Evolutionary conservation across 2,113 vertebrate genomes (phyloP).

Genomic region (Otus sunia): DNA sequence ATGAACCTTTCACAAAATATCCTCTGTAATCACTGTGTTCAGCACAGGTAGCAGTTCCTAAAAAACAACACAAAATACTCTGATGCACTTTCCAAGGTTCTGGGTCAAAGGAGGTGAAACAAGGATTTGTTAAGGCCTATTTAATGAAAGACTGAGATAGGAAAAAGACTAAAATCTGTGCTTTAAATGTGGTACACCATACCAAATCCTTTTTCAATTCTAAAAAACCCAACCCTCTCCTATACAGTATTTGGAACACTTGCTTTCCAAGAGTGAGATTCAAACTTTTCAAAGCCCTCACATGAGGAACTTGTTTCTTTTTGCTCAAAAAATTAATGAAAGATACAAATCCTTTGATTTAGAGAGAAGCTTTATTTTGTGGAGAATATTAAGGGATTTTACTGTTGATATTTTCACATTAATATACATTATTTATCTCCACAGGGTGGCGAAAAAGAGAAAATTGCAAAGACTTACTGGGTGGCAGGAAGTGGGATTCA

Average conservation of each 20-base stretch:
- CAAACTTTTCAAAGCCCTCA: conserved; percentile 58
- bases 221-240: neutral
- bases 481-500: conserved; percentile 65
- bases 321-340: conserved; percentile 45
- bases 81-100: neutral
- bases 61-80: neutral
- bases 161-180: neutral
- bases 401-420: conserved; percentile 68
- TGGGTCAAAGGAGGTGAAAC: neutral
- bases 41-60: neutral
- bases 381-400: conserved; percentile 57
- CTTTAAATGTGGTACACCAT: neutral
- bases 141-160: neutral
- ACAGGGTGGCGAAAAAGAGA: conserved; percentile 64
- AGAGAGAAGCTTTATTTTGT: conserved; percentile 53
- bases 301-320: conserved; percentile 21
- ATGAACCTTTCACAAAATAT: neutral
- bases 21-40: neutral
- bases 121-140: neutral
- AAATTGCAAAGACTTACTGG: conserved; percentile 68
- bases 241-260: neutral
- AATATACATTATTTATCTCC: conserved; percentile 68
- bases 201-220: neutral
- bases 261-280: conserved; percentile 26
- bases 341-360: conserved; percentile 52